Percentiles rank a stretch among this genome's conserved stretches.
These are phyloP conservation scores for Urocynchramus pylzowi DNA, from an alignment of 2,113 vertebrate species.

Conservation along the genomic window DNA sequence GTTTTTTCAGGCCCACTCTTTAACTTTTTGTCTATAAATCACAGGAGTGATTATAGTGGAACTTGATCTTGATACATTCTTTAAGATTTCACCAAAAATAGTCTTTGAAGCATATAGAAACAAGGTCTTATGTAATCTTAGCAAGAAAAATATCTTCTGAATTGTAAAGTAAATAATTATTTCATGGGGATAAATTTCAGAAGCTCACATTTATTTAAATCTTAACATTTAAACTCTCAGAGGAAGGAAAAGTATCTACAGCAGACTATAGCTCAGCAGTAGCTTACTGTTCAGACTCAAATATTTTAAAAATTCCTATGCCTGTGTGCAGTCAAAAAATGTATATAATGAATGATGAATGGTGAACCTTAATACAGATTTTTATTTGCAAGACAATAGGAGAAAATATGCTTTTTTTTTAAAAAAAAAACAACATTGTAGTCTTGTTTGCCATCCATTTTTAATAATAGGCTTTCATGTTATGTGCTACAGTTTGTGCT, in stretches of 20 bases:
- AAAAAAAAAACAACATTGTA: neutral
- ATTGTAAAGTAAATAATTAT: neutral
- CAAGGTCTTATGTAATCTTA: rapidly evolving
- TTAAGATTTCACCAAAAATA: neutral
- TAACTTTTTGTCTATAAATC: neutral
- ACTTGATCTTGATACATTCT: neutral
- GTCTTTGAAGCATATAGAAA: neutral
- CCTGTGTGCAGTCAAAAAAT: neutral
- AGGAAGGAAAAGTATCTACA: neutral
- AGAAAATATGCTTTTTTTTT: neutral
- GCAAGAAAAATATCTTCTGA: neutral
- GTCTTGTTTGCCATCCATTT: neutral
- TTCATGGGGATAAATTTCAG: neutral
- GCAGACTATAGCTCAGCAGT: neutral
- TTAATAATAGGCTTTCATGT: neutral
- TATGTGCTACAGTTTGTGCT: neutral
- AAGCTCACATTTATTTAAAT: neutral
- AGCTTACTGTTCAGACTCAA: neutral
- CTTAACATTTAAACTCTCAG: neutral
- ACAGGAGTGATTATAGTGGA: neutral
- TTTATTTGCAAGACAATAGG: neutral
- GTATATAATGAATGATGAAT: neutral
- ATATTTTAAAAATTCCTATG: neutral
- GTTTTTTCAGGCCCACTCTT: neutral
- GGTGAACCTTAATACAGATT: neutral